Evolutionary conservation across 2,888 invertebrate genomes (phyloP), one percentile per base, ranked within the genome.

Genomic region (Masnerella sp.): DNA sequence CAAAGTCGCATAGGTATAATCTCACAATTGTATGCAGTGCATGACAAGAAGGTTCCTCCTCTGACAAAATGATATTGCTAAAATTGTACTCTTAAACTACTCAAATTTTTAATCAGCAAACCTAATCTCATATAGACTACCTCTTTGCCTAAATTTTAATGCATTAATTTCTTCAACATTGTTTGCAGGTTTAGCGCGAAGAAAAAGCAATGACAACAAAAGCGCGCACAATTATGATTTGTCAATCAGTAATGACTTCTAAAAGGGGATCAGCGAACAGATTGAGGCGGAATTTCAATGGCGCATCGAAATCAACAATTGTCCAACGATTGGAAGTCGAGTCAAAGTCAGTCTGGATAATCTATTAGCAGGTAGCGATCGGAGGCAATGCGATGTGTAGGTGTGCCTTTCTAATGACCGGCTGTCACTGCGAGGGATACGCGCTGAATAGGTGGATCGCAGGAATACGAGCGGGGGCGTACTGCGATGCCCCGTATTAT

Each of bases 371-470:
- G 75, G 75, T 69, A 72, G 71, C 49, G n/a, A n/a, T 58, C 38
- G 11, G 40, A 22, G 43, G 34, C 67, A 56, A 56, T 61, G 65
- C 67, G 32, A 12, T 22, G 71, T 69, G 75, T 75, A 74, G 76
- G 75, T 75, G 75, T 64, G 76, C 75, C 76, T 77, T 74, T 74
- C 80, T 83, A 86, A 86, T 85, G 86, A 86, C 84, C 82, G 83
- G 83, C 85, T 85, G 86, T 85, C 86, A 85, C 84, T 85, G 80
- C 73, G 75, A 78, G 76, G 62, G 75, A 74, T 71, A 72, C 68
- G 69, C 56, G 58, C 76, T 84, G 81, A 84, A 83, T 85, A 80
- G 78, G 75, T 78, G 32, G 49, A 70, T 76, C 75, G 58, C 51
- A 47, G 56, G 52, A 54, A 74, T 58, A 52, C 62, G 64, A 69